Conservation (phyloP, 1,140 invertebrate species). For the Campodea augens region DNA sequence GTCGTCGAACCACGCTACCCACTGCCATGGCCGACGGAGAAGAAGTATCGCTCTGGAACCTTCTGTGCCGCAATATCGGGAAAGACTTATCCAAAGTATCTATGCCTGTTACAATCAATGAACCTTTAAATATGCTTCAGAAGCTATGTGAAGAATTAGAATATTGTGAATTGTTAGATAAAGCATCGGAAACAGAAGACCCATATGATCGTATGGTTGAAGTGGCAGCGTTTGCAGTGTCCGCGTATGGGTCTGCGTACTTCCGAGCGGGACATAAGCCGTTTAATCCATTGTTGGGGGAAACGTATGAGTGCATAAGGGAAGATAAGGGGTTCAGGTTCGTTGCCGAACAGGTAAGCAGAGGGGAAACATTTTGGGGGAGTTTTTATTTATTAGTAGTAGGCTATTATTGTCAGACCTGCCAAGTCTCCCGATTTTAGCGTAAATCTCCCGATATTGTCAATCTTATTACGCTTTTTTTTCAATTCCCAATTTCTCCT, state of each 20-base stretch:
- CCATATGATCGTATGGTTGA: constrained; percentile 50
- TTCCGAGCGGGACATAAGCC: constrained; percentile 66
- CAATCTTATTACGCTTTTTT: too few relatives aligned
- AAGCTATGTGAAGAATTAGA: constrained; percentile 67
- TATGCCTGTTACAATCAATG: constrained; percentile 65
- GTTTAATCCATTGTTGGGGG: constrained; percentile 68
- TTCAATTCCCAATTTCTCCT: too few relatives aligned
- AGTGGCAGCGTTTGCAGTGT: constrained; percentile 65
- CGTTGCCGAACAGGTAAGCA: constrained; percentile 39
- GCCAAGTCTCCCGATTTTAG: too few relatives aligned
- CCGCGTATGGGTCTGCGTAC: constrained; percentile 54
- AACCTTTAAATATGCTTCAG: constrained; percentile 57
- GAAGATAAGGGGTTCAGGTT: constrained; percentile 61
- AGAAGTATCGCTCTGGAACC: constrained; percentile 56
- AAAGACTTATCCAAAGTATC: constrained; percentile 68
- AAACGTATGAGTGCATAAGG: constrained; percentile 62
- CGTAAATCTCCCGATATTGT: too few relatives aligned
- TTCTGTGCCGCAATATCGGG: constrained; percentile 66
- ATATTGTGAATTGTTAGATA: constrained; percentile 57
- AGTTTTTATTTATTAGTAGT: constrained; percentile 1
- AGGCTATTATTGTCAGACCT: neutral
- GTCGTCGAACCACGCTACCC: constrained; percentile 49
- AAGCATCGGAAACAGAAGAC: constrained; percentile 39
- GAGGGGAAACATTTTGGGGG: too few relatives aligned
- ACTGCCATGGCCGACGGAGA: constrained; percentile 46